Conservation (phyloP, 2,113 vertebrate species). For the Oreamnos americanus region DNA sequence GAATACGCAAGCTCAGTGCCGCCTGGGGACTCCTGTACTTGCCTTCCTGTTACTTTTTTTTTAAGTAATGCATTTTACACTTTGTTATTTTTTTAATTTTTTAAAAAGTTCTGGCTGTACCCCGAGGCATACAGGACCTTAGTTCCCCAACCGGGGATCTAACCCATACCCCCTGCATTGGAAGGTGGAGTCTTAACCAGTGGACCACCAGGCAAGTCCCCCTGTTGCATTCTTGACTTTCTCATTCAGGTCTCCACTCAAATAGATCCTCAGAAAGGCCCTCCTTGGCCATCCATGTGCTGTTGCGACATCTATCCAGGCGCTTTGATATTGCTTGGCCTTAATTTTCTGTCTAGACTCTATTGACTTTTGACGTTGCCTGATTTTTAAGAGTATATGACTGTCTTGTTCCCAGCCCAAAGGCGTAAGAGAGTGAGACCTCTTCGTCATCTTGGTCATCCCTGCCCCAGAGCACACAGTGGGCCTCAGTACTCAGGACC, state of each 20-base stretch:
- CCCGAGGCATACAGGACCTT: background rate
- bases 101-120: background rate
- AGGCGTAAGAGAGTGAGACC: too few relatives aligned
- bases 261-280: background rate
- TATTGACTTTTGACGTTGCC: background rate
- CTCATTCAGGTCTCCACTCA: background rate
- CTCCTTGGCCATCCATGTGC: background rate
- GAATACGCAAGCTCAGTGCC: fast-evolving
- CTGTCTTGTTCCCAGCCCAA: background rate
- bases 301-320: background rate
- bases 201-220: background rate
- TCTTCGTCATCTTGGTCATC: fast-evolving
- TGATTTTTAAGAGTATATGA: background rate
- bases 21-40: conserved; percentile 75
- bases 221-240: background rate
- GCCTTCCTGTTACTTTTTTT: conserved; percentile 79
- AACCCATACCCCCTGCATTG: background rate
- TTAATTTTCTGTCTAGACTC: background rate
- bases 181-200: background rate
- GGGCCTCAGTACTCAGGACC: background rate
- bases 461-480: background rate
- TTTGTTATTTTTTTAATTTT: background rate
- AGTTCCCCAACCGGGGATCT: background rate
- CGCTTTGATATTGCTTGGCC: background rate
- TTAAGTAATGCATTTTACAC: background rate